These are phyloP conservation scores for Enteromius radiatus DNA, from an alignment of 2,797 vertebrate species.

Conservation along the genomic window DNA sequence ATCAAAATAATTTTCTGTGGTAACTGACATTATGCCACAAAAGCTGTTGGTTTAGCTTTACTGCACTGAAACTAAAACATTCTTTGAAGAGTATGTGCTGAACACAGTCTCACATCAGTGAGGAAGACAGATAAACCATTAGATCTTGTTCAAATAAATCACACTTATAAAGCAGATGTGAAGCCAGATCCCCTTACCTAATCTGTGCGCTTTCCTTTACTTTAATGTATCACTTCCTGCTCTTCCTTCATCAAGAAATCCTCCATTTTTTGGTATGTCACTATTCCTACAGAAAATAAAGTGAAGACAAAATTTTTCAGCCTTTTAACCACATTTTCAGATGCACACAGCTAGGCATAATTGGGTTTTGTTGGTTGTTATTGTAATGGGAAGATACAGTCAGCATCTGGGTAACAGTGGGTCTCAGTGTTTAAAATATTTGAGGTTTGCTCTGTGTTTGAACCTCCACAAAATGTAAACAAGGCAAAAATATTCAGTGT, in stretches of 20 bases:
- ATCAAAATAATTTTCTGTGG: not conserved
- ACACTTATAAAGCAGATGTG: slow-evolving; percentile 25
- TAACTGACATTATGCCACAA: slow-evolving; percentile 4
- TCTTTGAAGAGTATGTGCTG: not conserved
- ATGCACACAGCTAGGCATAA: not conserved
- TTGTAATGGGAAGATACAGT: slow-evolving; percentile 3
- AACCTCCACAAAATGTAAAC: slow-evolving; percentile 17
- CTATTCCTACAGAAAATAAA: slow-evolving; percentile 22
- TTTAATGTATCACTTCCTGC: slow-evolving; percentile 17
- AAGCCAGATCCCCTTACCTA: slow-evolving; percentile 31
- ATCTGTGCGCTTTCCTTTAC: slow-evolving; percentile 21
- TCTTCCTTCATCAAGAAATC: slow-evolving; percentile 18
- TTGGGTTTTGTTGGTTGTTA: not conserved
- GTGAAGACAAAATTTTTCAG: not conserved
- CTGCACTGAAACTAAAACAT: not conserved
- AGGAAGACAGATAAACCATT: slow-evolving; percentile 24
- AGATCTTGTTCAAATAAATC: slow-evolving; percentile 32
- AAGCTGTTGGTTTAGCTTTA: not conserved
- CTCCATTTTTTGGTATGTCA: slow-evolving; percentile 6
- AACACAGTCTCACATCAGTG: not conserved
- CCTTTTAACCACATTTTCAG: not conserved
- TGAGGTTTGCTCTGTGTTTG: slow-evolving; percentile 22
- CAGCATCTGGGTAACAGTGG: not conserved
- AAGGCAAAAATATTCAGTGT: not conserved
- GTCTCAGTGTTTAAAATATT: slow-evolving; percentile 12